A percentile compares a stretch with the other conserved stretches of the same genome.
Evolutionary conservation across 2,797 vertebrate species (phyloP).

Genomic region (Chaetophractus vellerosus): DNA sequence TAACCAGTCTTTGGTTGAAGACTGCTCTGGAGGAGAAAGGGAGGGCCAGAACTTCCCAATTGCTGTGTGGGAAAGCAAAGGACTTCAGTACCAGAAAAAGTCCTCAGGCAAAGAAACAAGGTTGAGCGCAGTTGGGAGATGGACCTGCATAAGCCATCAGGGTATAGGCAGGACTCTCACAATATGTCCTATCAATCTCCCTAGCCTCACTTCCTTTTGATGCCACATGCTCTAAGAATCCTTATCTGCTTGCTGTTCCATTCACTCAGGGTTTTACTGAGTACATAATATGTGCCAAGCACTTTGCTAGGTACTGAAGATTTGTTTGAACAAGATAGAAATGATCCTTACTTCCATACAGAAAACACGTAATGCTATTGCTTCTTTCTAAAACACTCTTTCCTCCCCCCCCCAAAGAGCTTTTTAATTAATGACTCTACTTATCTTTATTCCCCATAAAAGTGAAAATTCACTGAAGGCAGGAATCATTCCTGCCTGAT

Average conservation of each 20-base stretch:
- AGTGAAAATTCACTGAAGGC: not conserved
- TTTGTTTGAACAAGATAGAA: not conserved
- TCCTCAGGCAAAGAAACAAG: not conserved
- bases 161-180: not conserved
- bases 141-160: not conserved
- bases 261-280: not conserved
- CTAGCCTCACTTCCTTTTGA: not conserved
- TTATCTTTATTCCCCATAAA: not conserved
- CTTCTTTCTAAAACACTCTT: not conserved
- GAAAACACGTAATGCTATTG: not conserved
- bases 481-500: not conserved
- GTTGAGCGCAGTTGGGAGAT: no score
- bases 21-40: rapidly evolving
- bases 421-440: not conserved
- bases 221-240: not conserved
- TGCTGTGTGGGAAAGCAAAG: not conserved
- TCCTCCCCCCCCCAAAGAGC: not conserved
- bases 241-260: not conserved
- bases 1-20: not conserved
- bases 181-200: not conserved
- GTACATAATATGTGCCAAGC: not conserved
- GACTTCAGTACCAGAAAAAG: not conserved
- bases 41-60: no score
- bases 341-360: not conserved
- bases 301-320: not conserved